These are phyloP conservation scores for Phyllotreta striolata DNA, from an alignment of 2,888 invertebrate species.

Conservation along the genomic window DNA sequence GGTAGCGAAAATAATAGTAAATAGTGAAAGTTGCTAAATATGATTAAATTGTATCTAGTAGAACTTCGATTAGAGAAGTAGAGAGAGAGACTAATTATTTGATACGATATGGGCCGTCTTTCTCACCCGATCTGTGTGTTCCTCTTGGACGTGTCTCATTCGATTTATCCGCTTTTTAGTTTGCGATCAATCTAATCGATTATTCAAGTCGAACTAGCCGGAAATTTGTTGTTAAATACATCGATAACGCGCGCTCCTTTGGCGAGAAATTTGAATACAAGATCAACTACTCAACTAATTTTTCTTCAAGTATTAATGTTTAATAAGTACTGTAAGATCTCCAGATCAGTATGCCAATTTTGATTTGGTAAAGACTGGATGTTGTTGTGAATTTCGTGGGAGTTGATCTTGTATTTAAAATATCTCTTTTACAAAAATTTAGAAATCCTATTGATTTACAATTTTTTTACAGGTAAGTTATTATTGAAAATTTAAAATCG, in stretches of 20 bases:
- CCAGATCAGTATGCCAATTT: neutral
- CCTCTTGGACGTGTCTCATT: slow-evolving; percentile 31
- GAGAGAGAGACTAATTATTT: slow-evolving; percentile 61
- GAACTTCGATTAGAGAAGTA: neutral
- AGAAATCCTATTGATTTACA: slow-evolving; percentile 30
- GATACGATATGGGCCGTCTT: slow-evolving; percentile 52
- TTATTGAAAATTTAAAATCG: slow-evolving; percentile 25
- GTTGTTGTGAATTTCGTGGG: neutral
- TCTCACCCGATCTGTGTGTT: slow-evolving; percentile 35
- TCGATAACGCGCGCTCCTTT: too few species aligned
- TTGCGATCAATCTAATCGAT: too few species aligned
- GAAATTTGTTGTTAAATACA: too few species aligned
- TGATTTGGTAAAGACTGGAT: too few species aligned
- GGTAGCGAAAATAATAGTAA: slow-evolving; percentile 8
- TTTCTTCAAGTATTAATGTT: too few species aligned
- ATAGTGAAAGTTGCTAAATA: too few species aligned
- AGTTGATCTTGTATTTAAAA: slow-evolving; percentile 22
- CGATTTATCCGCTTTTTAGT: too few species aligned
- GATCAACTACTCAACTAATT: too few species aligned
- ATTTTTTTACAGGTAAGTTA: slow-evolving; percentile 28
- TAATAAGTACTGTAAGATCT: neutral
- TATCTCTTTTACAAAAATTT: slow-evolving; percentile 28
- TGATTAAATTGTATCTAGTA: neutral
- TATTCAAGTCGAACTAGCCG: too few species aligned
- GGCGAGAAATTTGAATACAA: too few species aligned